Conservation (phyloP, 2,888 invertebrate genomes). For the Melinaea menophilus region DNA sequence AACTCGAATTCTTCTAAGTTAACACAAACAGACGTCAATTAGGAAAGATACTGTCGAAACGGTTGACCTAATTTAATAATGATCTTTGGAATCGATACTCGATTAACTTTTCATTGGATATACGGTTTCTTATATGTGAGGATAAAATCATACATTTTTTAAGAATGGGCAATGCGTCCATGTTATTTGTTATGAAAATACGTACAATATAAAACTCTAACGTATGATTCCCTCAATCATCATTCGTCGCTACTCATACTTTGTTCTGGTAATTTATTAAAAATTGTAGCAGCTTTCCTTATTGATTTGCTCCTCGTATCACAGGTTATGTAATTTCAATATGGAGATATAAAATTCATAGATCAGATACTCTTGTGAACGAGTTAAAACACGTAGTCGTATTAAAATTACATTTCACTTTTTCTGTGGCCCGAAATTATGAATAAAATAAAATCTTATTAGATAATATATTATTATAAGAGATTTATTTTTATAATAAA, state of each 20-base stretch:
- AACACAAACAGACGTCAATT: too few species aligned
- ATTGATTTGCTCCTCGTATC: background rate
- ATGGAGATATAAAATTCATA: background rate
- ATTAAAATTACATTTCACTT: conserved; percentile 1
- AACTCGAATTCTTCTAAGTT: too few species aligned
- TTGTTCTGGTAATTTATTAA: conserved; percentile 22
- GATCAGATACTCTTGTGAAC: background rate
- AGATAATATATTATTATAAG: too few species aligned
- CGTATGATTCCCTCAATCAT: conserved; percentile 27
- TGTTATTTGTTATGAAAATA: too few species aligned
- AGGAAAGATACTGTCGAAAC: too few species aligned
- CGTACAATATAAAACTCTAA: conserved; percentile 2
- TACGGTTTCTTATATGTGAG: too few species aligned
- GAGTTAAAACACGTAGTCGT: background rate
- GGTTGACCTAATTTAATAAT: too few species aligned
- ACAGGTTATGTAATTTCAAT: background rate
- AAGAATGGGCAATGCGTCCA: too few species aligned
- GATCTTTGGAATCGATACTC: too few species aligned
- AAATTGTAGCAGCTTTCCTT: conserved; percentile 1
- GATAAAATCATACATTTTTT: too few species aligned
- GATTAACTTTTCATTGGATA: too few species aligned
- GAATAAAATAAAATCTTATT: background rate
- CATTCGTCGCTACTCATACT: conserved; percentile 17
- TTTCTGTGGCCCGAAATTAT: background rate
- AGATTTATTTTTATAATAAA: background rate